Percentiles rank a stretch among this genome's conserved stretches.
phyloP scores from a whole-genome alignment of 2,888 invertebrate genomes.

The Dione vanillae region DNA sequence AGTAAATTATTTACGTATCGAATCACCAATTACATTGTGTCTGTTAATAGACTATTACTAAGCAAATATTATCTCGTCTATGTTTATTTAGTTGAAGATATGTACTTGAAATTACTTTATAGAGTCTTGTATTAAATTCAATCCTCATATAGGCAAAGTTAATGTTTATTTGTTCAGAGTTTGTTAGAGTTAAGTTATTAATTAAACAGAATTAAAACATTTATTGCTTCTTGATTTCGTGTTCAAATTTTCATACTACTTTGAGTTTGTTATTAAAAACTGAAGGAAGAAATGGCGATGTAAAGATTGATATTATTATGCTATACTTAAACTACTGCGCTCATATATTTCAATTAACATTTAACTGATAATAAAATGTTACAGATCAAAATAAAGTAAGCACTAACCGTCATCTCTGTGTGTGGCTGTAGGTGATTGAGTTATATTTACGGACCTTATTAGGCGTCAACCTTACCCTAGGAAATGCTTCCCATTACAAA shows the following conservation, averaged over 20 bases:
- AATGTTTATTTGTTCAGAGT: constrained; percentile 1
- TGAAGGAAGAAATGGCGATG: too few species aligned
- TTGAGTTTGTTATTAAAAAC: background rate
- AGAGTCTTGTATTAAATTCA: constrained; percentile 2
- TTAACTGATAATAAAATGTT: too few species aligned
- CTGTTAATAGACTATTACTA: background rate
- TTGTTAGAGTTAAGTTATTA: constrained; percentile 6
- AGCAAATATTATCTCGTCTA: background rate
- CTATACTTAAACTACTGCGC: too few species aligned
- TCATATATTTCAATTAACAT: too few species aligned
- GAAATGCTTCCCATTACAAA: too few species aligned
- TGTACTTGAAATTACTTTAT: background rate
- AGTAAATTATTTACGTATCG: background rate
- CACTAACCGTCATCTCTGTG: too few species aligned
- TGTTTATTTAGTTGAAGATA: background rate
- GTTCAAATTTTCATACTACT: background rate
- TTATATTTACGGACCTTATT: too few species aligned
- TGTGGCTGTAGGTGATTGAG: too few species aligned
- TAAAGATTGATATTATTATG: too few species aligned
- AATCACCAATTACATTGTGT: background rate
- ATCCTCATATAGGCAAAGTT: constrained; percentile 6
- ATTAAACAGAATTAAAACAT: background rate
- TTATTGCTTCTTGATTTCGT: background rate
- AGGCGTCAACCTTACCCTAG: too few species aligned
- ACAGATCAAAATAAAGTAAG: too few species aligned